Base-by-base conservation (phyloP, 2,888 invertebrate species). In the Luperina nickerlii region DNA sequence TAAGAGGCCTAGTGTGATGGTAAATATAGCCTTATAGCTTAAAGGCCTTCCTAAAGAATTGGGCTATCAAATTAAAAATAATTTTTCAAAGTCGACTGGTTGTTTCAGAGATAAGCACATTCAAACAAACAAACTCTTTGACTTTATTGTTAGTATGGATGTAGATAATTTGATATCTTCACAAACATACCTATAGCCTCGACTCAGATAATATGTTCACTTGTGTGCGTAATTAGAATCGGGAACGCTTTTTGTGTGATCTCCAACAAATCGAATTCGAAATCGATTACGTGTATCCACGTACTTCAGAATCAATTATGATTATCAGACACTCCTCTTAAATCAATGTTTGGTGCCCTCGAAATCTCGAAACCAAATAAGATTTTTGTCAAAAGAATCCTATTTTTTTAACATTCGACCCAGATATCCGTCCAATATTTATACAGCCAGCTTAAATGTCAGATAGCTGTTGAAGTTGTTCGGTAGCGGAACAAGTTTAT, bases 171-270 rank as follows among this genome's bases (percentile, higher is more conserved):
- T 42, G 13, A 83, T 67, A 57, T 11, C 15, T 38, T 38, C 32
- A 76, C 11, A 18, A 71, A 48, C 20, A 13, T 63, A 38, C 24
- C 2, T 57, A 60, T 38, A 83, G 65, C 51, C 1, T 73, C 38
- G 5, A 18, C 67, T 54, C 60, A 32, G 38, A 70, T 82, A 77
- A 85, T 86, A 27, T 72, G 60, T 86, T 76, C 68, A 69, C 54
- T 74, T 78, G 54, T 83, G 51, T 71, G 76, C 77, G 11, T 83
- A 83, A 74, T 87, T 78, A 71, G 87, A 86, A 83, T 71, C 42
- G 63, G 11, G 48, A 84, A 70, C 73, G 62, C 42, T 67, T 74
- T 73, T 65, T 83, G 54, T 74, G 75, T 81, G 70, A 81, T 85
- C 66, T 66, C 60, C 62, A 48, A 82, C 82, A 74, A 83, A 87